phyloP scores from a whole-genome alignment of 2,797 vertebrate genomes.

The Malurus leucopterus region DNA sequence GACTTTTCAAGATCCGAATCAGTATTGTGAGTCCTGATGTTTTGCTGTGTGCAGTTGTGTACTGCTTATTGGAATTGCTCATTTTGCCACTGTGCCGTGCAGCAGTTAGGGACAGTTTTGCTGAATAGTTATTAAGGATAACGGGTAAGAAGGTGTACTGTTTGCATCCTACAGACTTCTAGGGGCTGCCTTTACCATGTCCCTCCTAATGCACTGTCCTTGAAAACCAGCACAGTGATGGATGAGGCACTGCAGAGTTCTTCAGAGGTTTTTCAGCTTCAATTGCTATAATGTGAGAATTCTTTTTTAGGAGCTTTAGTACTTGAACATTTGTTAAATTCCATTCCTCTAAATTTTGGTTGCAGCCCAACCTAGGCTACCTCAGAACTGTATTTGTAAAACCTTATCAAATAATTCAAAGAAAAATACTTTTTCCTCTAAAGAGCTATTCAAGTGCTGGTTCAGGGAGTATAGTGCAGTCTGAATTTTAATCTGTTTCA shows the following conservation, averaged over 20 bases:
- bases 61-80: constrained; percentile 46
- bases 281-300: neutral
- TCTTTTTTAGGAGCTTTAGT: neutral
- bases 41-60: constrained; percentile 58
- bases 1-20: constrained; percentile 23
- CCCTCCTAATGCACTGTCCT: neutral
- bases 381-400: neutral
- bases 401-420: neutral
- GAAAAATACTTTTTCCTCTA: neutral
- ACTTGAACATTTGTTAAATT: neutral
- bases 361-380: neutral
- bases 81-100: neutral
- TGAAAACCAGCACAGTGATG: neutral
- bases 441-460: neutral
- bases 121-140: neutral
- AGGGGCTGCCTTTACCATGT: neutral
- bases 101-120: neutral
- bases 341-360: neutral
- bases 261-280: neutral
- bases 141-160: neutral
- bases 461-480: neutral
- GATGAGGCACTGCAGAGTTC: neutral
- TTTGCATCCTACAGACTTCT: neutral
- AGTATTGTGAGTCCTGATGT: constrained; percentile 59
- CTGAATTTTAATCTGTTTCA: neutral